phyloP scores from a whole-genome alignment of 2,797 vertebrate genomes.

The Danio aesculapii region DNA sequence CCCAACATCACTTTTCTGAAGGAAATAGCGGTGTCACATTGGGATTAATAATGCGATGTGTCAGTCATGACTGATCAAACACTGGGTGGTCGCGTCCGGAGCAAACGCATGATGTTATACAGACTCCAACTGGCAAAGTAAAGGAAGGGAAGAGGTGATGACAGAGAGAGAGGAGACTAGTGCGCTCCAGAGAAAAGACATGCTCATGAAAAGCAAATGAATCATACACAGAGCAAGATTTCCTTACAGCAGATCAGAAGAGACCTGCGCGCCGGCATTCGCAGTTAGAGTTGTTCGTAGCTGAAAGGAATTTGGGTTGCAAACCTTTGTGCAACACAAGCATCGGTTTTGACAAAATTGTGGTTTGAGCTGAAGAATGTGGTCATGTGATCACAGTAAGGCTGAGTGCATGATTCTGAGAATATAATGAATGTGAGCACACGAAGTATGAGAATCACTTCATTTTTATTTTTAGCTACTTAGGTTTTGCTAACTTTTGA shows the following conservation, averaged over 20 bases:
- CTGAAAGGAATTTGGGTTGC: background rate
- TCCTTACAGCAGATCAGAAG: background rate
- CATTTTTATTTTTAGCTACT: background rate
- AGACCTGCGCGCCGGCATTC: background rate
- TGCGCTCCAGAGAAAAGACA: constrained; percentile 25
- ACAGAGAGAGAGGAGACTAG: constrained; percentile 13
- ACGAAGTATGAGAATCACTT: background rate
- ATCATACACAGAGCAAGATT: constrained; percentile 10
- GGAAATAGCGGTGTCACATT: background rate
- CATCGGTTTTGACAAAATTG: background rate
- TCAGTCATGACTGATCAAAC: constrained; percentile 22
- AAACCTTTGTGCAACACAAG: constrained; percentile 3
- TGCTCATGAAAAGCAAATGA: constrained; percentile 25
- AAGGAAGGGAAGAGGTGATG: constrained; percentile 22
- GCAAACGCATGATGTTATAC: background rate
- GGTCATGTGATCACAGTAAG: background rate
- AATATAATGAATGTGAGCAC: background rate
- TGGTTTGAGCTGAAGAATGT: background rate
- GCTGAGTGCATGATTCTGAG: background rate
- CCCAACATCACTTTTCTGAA: constrained; percentile 3
- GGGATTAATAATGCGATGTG: constrained; percentile 11
- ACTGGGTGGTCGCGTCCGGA: constrained; percentile 11
- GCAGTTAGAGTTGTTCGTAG: background rate
- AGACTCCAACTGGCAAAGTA: constrained; percentile 11
- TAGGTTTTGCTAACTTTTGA: background rate